Evolutionary conservation across 2,113 vertebrate genomes (phyloP).

Genomic region (Pheucticus melanocephalus): DNA sequence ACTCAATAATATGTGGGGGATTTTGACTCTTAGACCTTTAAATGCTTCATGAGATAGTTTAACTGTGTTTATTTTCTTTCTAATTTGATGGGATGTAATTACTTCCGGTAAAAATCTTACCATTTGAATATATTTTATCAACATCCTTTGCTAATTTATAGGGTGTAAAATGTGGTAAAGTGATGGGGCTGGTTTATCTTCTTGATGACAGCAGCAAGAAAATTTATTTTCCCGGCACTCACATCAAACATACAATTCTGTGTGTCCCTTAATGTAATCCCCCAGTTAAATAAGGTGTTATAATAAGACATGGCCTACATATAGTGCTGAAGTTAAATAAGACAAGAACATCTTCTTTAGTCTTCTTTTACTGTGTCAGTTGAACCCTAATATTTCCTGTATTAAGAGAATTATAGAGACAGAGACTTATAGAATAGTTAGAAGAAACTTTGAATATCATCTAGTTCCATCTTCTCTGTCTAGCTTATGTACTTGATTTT

Average conservation of each 20-base stretch:
- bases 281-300: neutral
- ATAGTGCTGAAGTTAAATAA: neutral
- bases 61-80: neutral
- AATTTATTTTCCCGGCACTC: neutral
- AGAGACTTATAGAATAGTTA: neutral
- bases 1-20: fast-evolving
- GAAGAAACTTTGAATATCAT: neutral
- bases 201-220: neutral
- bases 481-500: neutral
- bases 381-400: neutral
- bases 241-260: neutral
- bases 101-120: neutral
- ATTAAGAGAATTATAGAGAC: neutral
- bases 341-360: neutral
- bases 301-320: neutral
- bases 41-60: neutral
- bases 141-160: neutral
- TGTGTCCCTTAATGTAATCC: neutral
- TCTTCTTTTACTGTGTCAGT: neutral
- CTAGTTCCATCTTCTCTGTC: neutral
- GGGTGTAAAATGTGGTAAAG: neutral
- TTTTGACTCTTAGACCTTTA: neutral
- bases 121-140: neutral
- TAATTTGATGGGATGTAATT: neutral
- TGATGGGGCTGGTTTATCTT: neutral